A percentile compares a stretch with the other conserved stretches of the same genome.
Conservation (phyloP, 2,888 invertebrate species). For the Lasioglossum figueresi region DNA sequence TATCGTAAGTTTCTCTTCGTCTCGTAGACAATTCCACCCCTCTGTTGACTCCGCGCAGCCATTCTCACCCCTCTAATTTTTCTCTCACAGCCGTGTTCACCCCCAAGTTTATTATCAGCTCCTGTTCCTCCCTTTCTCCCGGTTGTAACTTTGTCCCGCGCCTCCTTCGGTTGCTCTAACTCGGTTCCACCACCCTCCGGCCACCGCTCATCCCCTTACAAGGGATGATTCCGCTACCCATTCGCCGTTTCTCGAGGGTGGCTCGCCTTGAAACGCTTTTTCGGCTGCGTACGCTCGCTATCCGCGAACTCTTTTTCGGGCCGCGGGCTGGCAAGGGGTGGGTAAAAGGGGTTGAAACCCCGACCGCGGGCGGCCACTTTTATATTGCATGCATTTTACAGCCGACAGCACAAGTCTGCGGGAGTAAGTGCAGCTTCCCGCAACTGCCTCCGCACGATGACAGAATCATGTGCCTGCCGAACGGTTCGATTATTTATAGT, state of each 20-base stretch:
- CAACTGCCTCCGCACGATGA: conserved; percentile 8
- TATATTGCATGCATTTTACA: conserved; percentile 71
- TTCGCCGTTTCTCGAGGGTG: background rate
- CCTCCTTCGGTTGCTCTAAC: background rate
- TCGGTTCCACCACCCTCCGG: background rate
- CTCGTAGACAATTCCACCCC: background rate
- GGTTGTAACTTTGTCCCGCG: conserved; percentile 2
- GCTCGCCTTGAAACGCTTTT: background rate
- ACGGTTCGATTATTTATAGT: conserved; percentile 37
- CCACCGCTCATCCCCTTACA: background rate
- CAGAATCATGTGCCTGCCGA: conserved; percentile 22
- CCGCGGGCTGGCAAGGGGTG: background rate
- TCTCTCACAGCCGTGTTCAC: background rate
- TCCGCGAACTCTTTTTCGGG: background rate
- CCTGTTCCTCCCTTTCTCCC: background rate
- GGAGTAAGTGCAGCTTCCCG: conserved; percentile 10
- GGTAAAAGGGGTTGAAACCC: conserved; percentile 17
- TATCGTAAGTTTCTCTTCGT: background rate
- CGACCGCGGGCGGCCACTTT: conserved; percentile 39
- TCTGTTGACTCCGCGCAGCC: background rate
- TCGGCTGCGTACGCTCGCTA: background rate
- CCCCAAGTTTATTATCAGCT: conserved; percentile 3
- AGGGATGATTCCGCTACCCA: background rate
- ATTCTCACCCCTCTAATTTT: conserved; percentile 6
- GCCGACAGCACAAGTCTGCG: conserved; percentile 38